Base-by-base conservation (phyloP, 2,797 vertebrate genomes). In the Ataeniobius toweri region DNA sequence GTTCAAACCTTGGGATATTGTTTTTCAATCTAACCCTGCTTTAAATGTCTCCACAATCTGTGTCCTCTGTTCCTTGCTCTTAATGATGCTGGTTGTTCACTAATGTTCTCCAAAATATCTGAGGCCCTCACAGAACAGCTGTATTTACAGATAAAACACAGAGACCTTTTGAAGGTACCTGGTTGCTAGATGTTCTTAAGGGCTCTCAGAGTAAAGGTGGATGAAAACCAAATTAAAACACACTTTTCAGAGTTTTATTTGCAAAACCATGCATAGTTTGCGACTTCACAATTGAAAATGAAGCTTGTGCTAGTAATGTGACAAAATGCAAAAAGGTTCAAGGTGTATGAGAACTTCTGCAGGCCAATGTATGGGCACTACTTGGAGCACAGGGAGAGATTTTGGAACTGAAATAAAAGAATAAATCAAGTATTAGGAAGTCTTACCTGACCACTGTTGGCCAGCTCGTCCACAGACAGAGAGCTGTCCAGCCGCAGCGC, bases 361-460 rank as follows among this genome's bases (percentile, higher is more conserved):
- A 12, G 9, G n/a, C 8, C 16, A 53, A 4, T 56, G 55, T n/a
- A 56, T n/a, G n/a, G 24, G 50, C 50, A 3, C 9, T 51, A 14
- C 50, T 56, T 56, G 22, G 10, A 9, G 2, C 1, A 67, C 9
- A 67, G 36, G 9, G 22, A 44, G 9, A 67, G 2, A 24, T 67
- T 24, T 41, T 24, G 65, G 16, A 80, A 76, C 65, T 22, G n/a
- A 86, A 70, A 78, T 58, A 16, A 80, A 6, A 5, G 0, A 16
- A 8, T 0, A n/a, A 53, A 72, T 65, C 5, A 48, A 50, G 65
- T 63, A 59, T 73, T 50, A 20, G 18, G 50, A 20, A 31, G n/a
- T 46, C 91, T 93, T 85, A 98, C 98, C 96, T 99, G 98, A n/a
- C 98, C 98, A 0, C 97, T 98, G 93, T 99, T 99, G 73, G 98